Base-by-base conservation (phyloP, 2,888 invertebrate species). In the Phalera bucephala region DNA sequence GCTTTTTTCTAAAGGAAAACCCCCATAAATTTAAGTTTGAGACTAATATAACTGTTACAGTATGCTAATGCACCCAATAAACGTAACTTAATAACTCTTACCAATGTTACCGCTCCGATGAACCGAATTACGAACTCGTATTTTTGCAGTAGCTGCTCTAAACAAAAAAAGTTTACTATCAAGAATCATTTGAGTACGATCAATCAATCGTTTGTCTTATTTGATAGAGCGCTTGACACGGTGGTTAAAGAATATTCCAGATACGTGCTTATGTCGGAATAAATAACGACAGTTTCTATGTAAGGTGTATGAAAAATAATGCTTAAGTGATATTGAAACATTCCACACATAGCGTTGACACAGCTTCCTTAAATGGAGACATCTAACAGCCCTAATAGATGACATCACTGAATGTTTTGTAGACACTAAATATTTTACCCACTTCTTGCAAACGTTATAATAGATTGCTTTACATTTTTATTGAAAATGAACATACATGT, bases 371-470 rank as follows among this genome's bases (percentile, higher is more conserved):
- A 52, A 40, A 45, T 10, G 60, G 56, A 43, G 19, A 13, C 38
- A 21, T 40, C 47, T 56, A 60, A 59, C 36, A 41, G 29, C 52
- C 56, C 52, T 59, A 59, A 58, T 49, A 47, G 39, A 41, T 58
- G 60, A 60, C 56, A 60, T 58, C 56, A 56, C 38, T 31, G 36
- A 29, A 36, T 35, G 42, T 36, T 59, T 36, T 6, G 14, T 34
- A 15, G 32, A n/a, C n/a, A n/a, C n/a, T 31, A 45, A n/a, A 35
- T 54, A 1, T 37, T 43, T 27, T 39, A 36, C 30, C 4, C 5
- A 40, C 36, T 28, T 42, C 37, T 40, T 20, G 48, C 37, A 41
- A 33, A 36, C 6, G 13, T 29, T 37, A 39, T 5, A 31, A 44
- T 31, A 29, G 20, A 25, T 40, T 35, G 12, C 37, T 40, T 29